A percentile compares a stretch with the other conserved stretches of the same genome.
Conservation (phyloP, 2,888 invertebrate genomes). For the Heliconius sara region DNA sequence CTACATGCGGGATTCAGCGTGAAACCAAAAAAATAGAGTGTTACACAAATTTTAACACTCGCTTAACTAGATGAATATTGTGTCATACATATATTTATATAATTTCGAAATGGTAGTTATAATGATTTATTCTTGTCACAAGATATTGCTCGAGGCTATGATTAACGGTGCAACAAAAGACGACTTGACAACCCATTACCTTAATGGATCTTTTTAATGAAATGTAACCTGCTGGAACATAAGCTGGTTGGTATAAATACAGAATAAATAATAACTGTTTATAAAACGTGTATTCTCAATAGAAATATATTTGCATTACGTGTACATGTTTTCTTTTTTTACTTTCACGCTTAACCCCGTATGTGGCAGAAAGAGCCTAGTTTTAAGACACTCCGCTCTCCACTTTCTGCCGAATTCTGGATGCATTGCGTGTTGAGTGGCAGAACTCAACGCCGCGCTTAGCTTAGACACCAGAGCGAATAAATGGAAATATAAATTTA, state of each 20-base stretch:
- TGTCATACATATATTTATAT: conserved; percentile 10
- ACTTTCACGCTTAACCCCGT: too few species aligned
- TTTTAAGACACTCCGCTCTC: too few species aligned
- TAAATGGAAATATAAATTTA: too few species aligned
- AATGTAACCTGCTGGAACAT: conserved; percentile 31
- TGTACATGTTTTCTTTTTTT: too few species aligned
- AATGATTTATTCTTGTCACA: conserved; percentile 40
- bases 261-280: conserved; percentile 17
- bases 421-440: too few species aligned
- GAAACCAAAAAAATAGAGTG: background rate
- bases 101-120: conserved; percentile 6
- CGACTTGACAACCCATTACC: conserved; percentile 41
- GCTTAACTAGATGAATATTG: conserved; percentile 20
- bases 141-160: conserved; percentile 30
- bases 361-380: too few species aligned
- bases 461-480: too few species aligned
- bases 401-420: too few species aligned
- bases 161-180: conserved; percentile 42
- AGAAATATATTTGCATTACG: background rate
- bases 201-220: conserved; percentile 42
- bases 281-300: background rate
- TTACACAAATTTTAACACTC: background rate
- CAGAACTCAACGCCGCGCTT: too few species aligned
- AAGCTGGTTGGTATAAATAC: conserved; percentile 20
- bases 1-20: too few species aligned